Percentiles rank a stretch among this genome's conserved stretches.
These are phyloP conservation scores for Pseudanteris insignis DNA, from an alignment of 2,888 invertebrate genomes.

Conservation along the genomic window DNA sequence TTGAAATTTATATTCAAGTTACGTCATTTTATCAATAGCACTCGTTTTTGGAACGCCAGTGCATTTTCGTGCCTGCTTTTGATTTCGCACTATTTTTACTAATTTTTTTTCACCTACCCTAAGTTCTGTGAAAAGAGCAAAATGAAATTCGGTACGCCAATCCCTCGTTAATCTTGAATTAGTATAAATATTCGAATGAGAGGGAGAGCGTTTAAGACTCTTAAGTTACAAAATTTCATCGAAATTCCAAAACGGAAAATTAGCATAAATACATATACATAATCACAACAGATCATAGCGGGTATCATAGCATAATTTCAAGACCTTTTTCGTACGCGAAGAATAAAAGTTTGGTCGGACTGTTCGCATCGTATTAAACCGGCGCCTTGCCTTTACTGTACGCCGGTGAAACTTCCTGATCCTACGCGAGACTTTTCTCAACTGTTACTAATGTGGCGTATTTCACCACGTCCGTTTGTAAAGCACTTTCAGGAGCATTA, in stretches of 20 bases:
- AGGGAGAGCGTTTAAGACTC: no score
- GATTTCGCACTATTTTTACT: no score
- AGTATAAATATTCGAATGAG: no score
- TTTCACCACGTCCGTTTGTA: constrained; percentile 28
- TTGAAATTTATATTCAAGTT: not conserved
- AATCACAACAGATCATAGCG: constrained; percentile 10
- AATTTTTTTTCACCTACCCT: constrained; percentile 1
- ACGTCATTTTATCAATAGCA: constrained; percentile 15
- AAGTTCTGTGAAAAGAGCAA: no score
- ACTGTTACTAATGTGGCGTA: constrained; percentile 50
- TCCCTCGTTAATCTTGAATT: no score
- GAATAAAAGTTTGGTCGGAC: constrained; percentile 27
- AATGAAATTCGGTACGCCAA: no score
- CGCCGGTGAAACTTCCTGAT: constrained; percentile 47
- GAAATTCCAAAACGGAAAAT: no score
- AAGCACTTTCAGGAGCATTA: constrained; percentile 22
- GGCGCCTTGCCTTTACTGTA: constrained; percentile 32
- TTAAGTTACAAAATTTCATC: no score
- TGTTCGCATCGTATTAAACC: constrained; percentile 33
- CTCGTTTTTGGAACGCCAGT: not conserved
- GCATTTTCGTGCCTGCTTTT: constrained; percentile 3
- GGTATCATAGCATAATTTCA: constrained; percentile 9
- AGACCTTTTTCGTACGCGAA: constrained; percentile 2
- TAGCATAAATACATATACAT: no score
- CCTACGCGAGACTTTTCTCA: constrained; percentile 48